phyloP scores from a whole-genome alignment of 2,113 vertebrate genomes.

The Vulpes ferrilata region DNA sequence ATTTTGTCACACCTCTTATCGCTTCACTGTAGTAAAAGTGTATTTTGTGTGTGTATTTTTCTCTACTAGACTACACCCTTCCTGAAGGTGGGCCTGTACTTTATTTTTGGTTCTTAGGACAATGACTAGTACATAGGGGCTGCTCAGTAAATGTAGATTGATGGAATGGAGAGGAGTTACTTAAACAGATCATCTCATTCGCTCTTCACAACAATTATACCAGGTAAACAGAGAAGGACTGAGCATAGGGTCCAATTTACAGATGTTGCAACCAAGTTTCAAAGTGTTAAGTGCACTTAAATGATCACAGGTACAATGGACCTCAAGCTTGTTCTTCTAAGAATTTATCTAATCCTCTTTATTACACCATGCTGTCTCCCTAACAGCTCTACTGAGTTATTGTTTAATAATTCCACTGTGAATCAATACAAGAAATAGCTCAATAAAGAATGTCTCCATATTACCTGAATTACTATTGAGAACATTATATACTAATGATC shows the following conservation, averaged over 20 bases:
- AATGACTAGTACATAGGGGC: background rate
- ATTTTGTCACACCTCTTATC: background rate
- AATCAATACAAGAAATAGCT: conserved; percentile 56
- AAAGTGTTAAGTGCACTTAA: background rate
- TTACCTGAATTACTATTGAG: background rate
- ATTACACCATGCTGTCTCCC: background rate
- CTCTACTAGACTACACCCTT: background rate
- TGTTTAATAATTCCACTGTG: conserved; percentile 58
- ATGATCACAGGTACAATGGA: background rate
- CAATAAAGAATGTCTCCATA: background rate
- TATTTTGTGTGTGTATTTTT: background rate
- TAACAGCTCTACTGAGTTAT: conserved; percentile 39
- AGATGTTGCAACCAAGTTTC: background rate
- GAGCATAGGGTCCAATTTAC: background rate
- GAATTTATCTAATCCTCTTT: background rate
- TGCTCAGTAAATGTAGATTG: background rate
- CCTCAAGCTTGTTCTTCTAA: background rate
- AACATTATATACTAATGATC: conserved; percentile 8
- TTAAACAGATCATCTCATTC: conserved; percentile 6
- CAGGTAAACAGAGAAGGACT: background rate
- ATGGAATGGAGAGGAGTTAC: background rate
- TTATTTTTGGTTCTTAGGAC: background rate
- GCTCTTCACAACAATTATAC: background rate
- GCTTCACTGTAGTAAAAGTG: background rate
- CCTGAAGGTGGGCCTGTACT: background rate